These are phyloP conservation scores for Diuraphis noxia DNA, from an alignment of 1,140 invertebrate species.

Conservation along the genomic window DNA sequence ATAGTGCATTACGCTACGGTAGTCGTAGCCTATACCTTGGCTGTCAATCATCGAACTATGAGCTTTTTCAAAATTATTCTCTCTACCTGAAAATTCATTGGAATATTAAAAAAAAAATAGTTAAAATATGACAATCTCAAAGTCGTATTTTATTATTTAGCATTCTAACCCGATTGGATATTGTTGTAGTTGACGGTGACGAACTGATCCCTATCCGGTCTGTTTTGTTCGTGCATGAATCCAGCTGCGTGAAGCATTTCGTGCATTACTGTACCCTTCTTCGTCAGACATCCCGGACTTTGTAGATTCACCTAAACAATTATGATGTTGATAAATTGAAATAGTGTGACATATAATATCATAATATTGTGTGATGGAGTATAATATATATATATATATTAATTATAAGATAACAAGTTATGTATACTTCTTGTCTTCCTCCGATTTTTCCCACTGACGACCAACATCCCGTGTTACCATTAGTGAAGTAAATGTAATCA, in stretches of 20 bases:
- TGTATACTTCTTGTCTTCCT: conserved; percentile 65
- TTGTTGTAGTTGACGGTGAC: conserved; percentile 75
- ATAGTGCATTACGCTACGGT: conserved; percentile 84
- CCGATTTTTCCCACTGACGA: conserved; percentile 62
- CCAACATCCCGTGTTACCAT: conserved; percentile 76
- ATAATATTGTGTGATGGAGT: not conserved
- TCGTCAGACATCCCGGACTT: conserved; percentile 71
- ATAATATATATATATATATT: too few relatives aligned
- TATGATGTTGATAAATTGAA: not conserved
- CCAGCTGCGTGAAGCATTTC: conserved; percentile 85
- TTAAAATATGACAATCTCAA: not conserved
- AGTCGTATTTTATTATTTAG: not conserved
- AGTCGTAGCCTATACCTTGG: conserved; percentile 75
- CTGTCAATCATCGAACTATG: conserved; percentile 63
- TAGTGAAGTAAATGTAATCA: conserved; percentile 73
- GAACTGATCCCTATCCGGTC: conserved; percentile 76
- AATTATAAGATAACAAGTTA: not conserved
- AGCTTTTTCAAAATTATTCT: conserved; percentile 73
- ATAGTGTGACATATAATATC: not conserved
- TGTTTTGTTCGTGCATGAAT: conserved; percentile 85
- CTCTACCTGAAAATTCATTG: conserved; percentile 61
- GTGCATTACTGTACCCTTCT: conserved; percentile 77
- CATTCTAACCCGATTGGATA: conserved; percentile 66
- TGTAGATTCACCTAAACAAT: conserved; percentile 68
- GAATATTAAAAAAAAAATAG: not conserved